phyloP scores from a whole-genome alignment of 2,888 invertebrate species.

The Conchocele bisecta region DNA sequence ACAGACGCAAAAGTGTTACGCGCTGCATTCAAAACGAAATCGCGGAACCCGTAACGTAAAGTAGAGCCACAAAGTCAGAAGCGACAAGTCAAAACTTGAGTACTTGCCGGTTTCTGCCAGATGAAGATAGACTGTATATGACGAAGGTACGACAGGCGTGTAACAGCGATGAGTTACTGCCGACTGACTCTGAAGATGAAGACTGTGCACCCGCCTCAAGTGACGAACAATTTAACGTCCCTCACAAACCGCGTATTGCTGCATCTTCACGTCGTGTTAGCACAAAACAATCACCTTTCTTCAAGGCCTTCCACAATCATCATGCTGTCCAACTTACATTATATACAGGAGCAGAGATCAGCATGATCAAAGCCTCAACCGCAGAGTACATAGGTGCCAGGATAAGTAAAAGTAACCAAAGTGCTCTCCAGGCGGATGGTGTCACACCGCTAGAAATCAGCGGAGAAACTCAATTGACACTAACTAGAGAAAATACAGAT shows the following conservation, averaged over 20 bases:
- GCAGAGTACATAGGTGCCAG: conserved; percentile 18
- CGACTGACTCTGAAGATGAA: no score
- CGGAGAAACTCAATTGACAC: conserved; percentile 30
- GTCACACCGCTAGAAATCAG: conserved; percentile 36
- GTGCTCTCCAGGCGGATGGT: conserved; percentile 53
- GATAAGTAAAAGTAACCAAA: conserved; percentile 34
- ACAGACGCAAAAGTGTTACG: neutral
- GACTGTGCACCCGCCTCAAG: no score
- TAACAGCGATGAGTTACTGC: no score
- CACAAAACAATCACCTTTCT: conserved; percentile 37
- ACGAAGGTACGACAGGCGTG: no score
- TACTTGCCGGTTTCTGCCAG: no score
- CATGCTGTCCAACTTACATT: conserved; percentile 32
- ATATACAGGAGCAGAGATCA: conserved; percentile 36
- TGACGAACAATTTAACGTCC: no score
- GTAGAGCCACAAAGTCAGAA: no score
- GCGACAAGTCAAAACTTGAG: no score
- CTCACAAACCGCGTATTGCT: no score
- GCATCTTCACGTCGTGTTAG: conserved; percentile 22
- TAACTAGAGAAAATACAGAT: neutral
- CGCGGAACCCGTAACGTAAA: no score
- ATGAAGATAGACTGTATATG: no score
- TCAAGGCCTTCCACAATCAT: conserved; percentile 42
- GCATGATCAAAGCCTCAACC: conserved; percentile 35
- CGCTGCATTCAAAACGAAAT: neutral